Percentiles rank a stretch among this genome's conserved stretches.
Evolutionary conservation across 1,140 invertebrate species (phyloP).

Genomic region (Artemia franciscana): DNA sequence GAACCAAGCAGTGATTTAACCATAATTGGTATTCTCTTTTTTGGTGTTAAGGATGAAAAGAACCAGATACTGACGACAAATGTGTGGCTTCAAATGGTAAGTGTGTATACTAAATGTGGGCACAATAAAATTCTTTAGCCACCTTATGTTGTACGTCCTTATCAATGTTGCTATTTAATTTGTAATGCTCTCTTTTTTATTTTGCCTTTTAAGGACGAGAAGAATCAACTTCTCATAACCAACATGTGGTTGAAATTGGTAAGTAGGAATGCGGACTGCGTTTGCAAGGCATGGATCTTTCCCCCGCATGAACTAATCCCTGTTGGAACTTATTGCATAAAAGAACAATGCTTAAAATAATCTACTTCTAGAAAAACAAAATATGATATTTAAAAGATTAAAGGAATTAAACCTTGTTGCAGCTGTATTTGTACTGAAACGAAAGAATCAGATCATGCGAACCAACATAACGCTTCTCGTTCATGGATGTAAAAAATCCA

Average conservation of each 20-base stretch:
- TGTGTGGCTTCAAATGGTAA: constrained; percentile 32
- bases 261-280: constrained; percentile 24
- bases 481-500: too few relatives aligned
- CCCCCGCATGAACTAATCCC: constrained; percentile 17
- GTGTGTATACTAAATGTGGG: constrained; percentile 14
- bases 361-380: too few relatives aligned
- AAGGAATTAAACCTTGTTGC: too few relatives aligned
- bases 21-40: neutral
- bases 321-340: constrained; percentile 14
- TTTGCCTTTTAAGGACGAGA: constrained; percentile 45
- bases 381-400: too few relatives aligned
- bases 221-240: constrained; percentile 74
- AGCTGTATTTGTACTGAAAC: too few relatives aligned
- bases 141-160: constrained; percentile 11
- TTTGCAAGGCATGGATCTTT: constrained; percentile 12
- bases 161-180: constrained; percentile 9
- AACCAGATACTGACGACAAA: constrained; percentile 34
- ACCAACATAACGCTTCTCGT: too few relatives aligned
- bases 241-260: constrained; percentile 81
- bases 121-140: constrained; percentile 6
- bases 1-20: too few relatives aligned
- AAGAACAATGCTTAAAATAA: too few relatives aligned
- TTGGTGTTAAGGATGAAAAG: constrained; percentile 32
- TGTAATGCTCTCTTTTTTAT: constrained; percentile 12
- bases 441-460: too few relatives aligned